phyloP scores from a whole-genome alignment of 2,888 invertebrate genomes.

The Julus scandinavius region DNA sequence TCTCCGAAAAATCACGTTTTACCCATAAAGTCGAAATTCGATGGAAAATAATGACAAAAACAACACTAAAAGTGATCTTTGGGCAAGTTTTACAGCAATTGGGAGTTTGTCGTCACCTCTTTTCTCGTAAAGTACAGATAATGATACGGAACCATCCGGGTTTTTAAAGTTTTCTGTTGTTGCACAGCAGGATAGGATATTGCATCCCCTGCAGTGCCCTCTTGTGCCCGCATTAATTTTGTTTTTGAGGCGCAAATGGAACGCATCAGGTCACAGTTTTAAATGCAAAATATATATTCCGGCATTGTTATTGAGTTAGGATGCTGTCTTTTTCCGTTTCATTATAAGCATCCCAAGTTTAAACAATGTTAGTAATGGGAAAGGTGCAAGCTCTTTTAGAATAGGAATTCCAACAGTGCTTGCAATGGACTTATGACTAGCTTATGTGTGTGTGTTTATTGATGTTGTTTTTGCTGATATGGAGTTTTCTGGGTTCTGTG shows the following conservation, averaged over 20 bases:
- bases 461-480: too few relatives aligned
- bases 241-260: neutral
- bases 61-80: slow-evolving; percentile 22
- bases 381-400: too few relatives aligned
- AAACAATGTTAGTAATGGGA: too few relatives aligned
- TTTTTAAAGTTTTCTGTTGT: neutral
- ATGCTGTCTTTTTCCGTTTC: too few relatives aligned
- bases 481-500: too few relatives aligned
- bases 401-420: too few relatives aligned
- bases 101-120: slow-evolving; percentile 42
- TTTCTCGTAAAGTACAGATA: slow-evolving; percentile 6
- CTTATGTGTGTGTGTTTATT: too few relatives aligned
- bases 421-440: too few relatives aligned
- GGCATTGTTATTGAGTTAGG: too few relatives aligned
- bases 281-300: too few relatives aligned
- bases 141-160: slow-evolving; percentile 6
- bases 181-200: neutral
- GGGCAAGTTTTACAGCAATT: slow-evolving; percentile 34
- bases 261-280: neutral
- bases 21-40: slow-evolving; percentile 22
- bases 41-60: slow-evolving; percentile 31
- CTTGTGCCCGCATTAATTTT: slow-evolving; percentile 31
- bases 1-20: neutral
- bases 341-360: too few relatives aligned
- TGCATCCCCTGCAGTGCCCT: slow-evolving; percentile 16